A percentile compares a stretch with the other conserved stretches of the same genome.
Conservation (phyloP, 2,113 vertebrate species). For the Anthoscopus minutus region DNA sequence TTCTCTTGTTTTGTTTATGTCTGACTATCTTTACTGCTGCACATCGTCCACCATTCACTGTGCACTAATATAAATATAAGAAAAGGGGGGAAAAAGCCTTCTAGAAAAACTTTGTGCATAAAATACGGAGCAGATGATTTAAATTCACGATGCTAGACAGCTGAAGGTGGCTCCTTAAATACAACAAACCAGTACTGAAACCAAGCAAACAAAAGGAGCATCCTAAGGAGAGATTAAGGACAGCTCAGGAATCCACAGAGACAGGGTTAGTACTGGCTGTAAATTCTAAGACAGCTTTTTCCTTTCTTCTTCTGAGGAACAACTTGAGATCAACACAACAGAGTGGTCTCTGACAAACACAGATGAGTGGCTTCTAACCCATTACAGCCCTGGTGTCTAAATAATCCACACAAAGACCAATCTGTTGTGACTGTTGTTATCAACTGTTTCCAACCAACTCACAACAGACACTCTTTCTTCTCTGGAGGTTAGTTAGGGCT, state of each 20-base stretch:
- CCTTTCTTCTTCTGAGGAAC: background rate
- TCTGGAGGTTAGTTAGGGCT: background rate
- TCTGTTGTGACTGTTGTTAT: conserved; percentile 44
- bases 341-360: background rate
- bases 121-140: background rate
- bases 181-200: background rate
- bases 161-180: background rate
- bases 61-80: background rate
- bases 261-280: background rate
- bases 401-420: conserved; percentile 2
- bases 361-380: background rate
- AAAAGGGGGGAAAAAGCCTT: background rate
- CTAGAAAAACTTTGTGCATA: background rate
- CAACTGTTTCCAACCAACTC: conserved; percentile 15
- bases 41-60: background rate
- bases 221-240: background rate
- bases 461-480: background rate
- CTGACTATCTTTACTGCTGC: background rate
- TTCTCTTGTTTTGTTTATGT: background rate
- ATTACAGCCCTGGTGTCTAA: background rate
- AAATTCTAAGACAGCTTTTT: background rate
- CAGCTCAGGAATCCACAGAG: background rate
- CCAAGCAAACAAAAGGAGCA: background rate
- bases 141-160: background rate
- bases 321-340: background rate